Conservation (phyloP, 2,888 invertebrate species). For the Lampropteryx suffumata region DNA sequence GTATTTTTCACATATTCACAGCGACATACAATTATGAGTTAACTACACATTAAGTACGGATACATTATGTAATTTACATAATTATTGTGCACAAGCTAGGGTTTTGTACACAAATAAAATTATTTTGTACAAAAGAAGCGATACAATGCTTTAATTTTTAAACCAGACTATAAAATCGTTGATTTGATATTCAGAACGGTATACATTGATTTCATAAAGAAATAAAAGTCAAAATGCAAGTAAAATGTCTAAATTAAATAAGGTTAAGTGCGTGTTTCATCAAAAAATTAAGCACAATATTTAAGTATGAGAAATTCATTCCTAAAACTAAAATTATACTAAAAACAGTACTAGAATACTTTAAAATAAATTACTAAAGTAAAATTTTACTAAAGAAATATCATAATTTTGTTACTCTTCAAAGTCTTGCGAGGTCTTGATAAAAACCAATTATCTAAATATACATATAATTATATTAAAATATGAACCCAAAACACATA, state of each 20-base stretch:
- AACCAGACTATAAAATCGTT: no score
- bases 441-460: conserved; percentile 32
- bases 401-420: conserved; percentile 24
- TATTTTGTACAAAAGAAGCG: conserved; percentile 1
- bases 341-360: conserved; percentile 49
- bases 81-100: conserved; percentile 29
- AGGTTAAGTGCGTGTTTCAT: conserved; percentile 10
- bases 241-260: conserved; percentile 7
- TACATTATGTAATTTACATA: no score
- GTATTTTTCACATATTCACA: conserved; percentile 56
- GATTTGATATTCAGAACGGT: no score
- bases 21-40: conserved; percentile 47
- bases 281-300: conserved; percentile 20
- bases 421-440: conserved; percentile 14
- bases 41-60: no score
- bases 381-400: conserved; percentile 39
- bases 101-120: conserved; percentile 11
- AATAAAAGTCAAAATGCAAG: conserved; percentile 24
- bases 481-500: conserved; percentile 5
- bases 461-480: conserved; percentile 26
- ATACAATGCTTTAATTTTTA: neutral
- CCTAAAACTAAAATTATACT: conserved; percentile 27
- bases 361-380: conserved; percentile 50
- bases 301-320: conserved; percentile 26
- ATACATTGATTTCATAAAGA: neutral